Percentiles rank a stretch among this genome's conserved stretches.
Evolutionary conservation across 2,113 vertebrate genomes (phyloP).

Genomic region (Eretmodus cyanostictus): DNA sequence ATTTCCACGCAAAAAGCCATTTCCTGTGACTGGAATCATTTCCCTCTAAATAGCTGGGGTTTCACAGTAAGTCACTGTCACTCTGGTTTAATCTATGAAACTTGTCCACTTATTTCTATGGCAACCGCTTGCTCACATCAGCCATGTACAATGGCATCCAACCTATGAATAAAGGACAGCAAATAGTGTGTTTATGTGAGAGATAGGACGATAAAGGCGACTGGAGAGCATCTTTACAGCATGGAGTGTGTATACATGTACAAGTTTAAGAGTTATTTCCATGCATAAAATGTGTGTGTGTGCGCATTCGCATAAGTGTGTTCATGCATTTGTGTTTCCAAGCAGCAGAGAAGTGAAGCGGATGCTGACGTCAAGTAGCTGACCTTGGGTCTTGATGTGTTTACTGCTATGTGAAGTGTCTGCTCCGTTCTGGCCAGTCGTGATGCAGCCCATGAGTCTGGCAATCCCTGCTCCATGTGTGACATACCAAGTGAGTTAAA

Average conservation of each 20-base stretch:
- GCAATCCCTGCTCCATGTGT: constrained; percentile 10
- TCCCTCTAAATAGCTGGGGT: not conserved
- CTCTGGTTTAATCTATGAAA: constrained; percentile 13
- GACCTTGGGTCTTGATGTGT: constrained; percentile 49
- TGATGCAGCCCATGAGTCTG: constrained; percentile 12
- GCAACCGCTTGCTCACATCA: constrained; percentile 12
- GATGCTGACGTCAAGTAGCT: constrained; percentile 52
- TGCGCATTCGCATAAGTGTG: not conserved
- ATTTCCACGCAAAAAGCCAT: not conserved
- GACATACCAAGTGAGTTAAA: not conserved
- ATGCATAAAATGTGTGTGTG: not conserved
- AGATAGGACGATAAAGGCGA: not conserved
- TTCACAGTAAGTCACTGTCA: not conserved
- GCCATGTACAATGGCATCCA: not conserved
- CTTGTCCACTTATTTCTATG: constrained; percentile 37
- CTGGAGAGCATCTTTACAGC: not conserved
- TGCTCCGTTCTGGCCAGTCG: not conserved
- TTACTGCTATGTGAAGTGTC: constrained; percentile 46
- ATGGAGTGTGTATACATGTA: not conserved
- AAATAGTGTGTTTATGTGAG: not conserved
- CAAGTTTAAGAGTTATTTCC: not conserved
- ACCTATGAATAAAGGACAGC: not conserved
- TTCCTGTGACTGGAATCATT: not conserved
- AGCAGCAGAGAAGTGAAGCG: constrained; percentile 23
- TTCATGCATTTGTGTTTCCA: constrained; percentile 13